Conservation (phyloP, 1,140 invertebrate genomes). For the Penaeus japonicus region DNA sequence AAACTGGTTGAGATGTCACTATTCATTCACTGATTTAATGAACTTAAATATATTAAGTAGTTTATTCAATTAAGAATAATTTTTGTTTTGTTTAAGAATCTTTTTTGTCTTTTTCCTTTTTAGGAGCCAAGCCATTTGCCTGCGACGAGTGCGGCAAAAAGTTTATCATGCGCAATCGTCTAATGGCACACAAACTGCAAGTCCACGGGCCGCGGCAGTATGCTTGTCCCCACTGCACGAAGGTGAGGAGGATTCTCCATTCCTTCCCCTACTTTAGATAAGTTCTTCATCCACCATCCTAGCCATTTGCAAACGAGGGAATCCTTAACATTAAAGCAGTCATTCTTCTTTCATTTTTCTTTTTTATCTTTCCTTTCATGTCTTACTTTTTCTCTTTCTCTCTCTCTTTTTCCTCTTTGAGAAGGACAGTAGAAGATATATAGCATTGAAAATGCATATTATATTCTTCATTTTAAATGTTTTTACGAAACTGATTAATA, state of each 20-base stretch:
- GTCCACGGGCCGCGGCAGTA: conserved; percentile 33
- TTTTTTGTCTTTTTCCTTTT: neutral
- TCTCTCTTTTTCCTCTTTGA: no score
- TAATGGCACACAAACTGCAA: conserved; percentile 32
- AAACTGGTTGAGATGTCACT: neutral
- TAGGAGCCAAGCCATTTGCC: conserved; percentile 34
- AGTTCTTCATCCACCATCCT: no score
- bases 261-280: neutral
- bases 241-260: conserved; percentile 15
- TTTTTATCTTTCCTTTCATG: no score
- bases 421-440: no score
- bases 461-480: no score
- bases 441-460: no score
- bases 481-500: no score
- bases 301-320: no score
- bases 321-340: no score
- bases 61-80: neutral
- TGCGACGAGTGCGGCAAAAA: conserved; percentile 49
- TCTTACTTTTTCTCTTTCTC: no score
- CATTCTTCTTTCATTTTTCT: no score
- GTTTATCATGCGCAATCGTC: conserved; percentile 29
- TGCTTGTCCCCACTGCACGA: conserved; percentile 25
- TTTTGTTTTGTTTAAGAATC: neutral
- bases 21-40: neutral
- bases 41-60: neutral